Percentiles rank a stretch among this genome's conserved stretches.
These are phyloP conservation scores for Cebuella pygmaea DNA, from an alignment of 2,797 vertebrate species.

Conservation along the genomic window DNA sequence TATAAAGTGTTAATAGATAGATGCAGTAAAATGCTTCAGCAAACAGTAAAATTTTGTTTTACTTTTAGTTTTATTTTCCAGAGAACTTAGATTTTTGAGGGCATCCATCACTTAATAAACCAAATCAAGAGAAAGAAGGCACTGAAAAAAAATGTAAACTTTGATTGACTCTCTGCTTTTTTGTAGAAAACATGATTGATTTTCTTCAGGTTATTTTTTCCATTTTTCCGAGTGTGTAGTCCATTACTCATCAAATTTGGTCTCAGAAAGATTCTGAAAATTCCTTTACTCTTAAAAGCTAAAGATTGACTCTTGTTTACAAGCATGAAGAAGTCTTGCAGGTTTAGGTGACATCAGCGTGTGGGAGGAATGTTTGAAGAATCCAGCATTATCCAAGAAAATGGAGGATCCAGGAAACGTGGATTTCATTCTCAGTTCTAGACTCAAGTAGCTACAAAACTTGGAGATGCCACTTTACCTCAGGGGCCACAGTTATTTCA, in stretches of 20 bases:
- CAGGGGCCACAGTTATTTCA: neutral
- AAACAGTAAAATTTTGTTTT: neutral
- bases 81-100: neutral
- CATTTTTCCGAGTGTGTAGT: neutral
- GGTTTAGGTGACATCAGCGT: neutral
- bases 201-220: neutral
- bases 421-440: neutral
- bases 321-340: neutral
- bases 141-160: neutral
- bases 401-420: neutral
- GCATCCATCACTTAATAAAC: neutral
- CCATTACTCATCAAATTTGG: neutral
- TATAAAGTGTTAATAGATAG: neutral
- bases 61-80: neutral
- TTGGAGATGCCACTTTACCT: neutral
- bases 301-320: neutral
- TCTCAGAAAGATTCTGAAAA: slow-evolving; percentile 11
- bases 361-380: neutral
- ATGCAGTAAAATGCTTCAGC: neutral
- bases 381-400: no score
- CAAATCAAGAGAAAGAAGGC: neutral
- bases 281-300: neutral
- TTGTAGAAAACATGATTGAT: neutral
- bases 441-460: neutral
- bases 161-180: neutral